phyloP scores from a whole-genome alignment of 2,888 invertebrate species.

The Melanostoma mellinum region DNA sequence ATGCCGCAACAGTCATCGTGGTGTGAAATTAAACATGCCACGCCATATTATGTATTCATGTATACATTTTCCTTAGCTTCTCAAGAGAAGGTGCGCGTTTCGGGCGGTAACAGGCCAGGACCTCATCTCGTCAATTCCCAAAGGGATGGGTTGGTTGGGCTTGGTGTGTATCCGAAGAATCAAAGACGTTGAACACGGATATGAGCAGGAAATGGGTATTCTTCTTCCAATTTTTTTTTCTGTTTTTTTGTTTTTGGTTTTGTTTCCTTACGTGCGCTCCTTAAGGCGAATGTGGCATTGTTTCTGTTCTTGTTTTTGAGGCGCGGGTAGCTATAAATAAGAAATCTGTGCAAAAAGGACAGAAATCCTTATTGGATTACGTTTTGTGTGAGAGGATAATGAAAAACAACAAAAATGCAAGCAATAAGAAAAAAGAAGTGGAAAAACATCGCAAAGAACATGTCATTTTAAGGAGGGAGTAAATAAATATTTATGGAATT shows the following conservation, averaged over 20 bases:
- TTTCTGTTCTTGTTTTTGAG: slow-evolving; percentile 31
- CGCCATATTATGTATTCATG: slow-evolving; percentile 73
- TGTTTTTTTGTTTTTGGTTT: background rate
- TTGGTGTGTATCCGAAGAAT: slow-evolving; percentile 30
- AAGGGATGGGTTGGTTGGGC: slow-evolving; percentile 41
- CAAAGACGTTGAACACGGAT: slow-evolving; percentile 66
- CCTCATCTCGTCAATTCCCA: slow-evolving; percentile 66
- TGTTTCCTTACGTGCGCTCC: background rate
- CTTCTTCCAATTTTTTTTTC: background rate
- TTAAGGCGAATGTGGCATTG: slow-evolving; percentile 45
- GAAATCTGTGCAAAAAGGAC: slow-evolving; percentile 57
- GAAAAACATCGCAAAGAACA: slow-evolving; percentile 39
- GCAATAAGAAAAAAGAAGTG: background rate
- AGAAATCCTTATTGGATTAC: slow-evolving; percentile 62
- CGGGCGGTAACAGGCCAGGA: slow-evolving; percentile 44
- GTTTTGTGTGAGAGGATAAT: slow-evolving; percentile 20
- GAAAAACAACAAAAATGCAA: slow-evolving; percentile 14
- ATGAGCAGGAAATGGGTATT: slow-evolving; percentile 60
- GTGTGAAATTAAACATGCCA: slow-evolving; percentile 73
- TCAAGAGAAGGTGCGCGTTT: slow-evolving; percentile 13
- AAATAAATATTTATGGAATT: slow-evolving; percentile 73
- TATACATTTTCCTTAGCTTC: slow-evolving; percentile 46
- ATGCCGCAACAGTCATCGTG: slow-evolving; percentile 71
- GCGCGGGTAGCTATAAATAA: slow-evolving; percentile 60
- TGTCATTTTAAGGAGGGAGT: slow-evolving; percentile 63